These are phyloP conservation scores for Platycheirus rosarum DNA, from an alignment of 2,888 invertebrate species.

Conservation along the genomic window DNA sequence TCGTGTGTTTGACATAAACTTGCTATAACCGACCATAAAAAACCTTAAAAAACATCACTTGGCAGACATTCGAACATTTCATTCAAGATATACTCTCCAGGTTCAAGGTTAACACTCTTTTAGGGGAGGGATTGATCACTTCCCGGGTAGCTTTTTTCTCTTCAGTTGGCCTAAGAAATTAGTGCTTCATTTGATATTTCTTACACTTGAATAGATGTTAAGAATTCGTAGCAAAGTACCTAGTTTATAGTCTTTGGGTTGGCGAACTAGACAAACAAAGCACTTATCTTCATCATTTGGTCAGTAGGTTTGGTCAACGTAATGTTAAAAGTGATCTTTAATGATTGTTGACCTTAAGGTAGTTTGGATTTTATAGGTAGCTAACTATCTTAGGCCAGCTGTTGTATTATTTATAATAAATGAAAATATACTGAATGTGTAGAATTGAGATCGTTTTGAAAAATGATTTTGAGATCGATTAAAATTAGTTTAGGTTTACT, in stretches of 20 bases:
- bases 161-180: background rate
- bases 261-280: background rate
- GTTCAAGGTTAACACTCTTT: slow-evolving; percentile 15
- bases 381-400: background rate
- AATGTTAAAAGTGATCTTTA: background rate
- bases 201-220: slow-evolving; percentile 10
- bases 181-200: background rate
- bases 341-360: background rate
- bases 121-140: background rate
- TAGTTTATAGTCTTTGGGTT: background rate
- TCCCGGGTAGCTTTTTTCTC: slow-evolving; percentile 1
- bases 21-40: too few species aligned
- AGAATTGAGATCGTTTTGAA: background rate
- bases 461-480: background rate
- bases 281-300: slow-evolving; percentile 12
- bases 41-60: too few species aligned
- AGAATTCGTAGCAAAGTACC: background rate
- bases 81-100: too few species aligned
- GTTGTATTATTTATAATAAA: background rate
- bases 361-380: background rate
- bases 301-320: background rate
- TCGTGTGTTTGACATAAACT: too few species aligned
- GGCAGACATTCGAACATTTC: background rate
- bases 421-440: background rate
- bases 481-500: background rate